Percentiles rank a stretch among this genome's conserved stretches.
These are phyloP conservation scores for Psilanteris sp. DNA, from an alignment of 1,140 invertebrate genomes.

Conservation along the genomic window DNA sequence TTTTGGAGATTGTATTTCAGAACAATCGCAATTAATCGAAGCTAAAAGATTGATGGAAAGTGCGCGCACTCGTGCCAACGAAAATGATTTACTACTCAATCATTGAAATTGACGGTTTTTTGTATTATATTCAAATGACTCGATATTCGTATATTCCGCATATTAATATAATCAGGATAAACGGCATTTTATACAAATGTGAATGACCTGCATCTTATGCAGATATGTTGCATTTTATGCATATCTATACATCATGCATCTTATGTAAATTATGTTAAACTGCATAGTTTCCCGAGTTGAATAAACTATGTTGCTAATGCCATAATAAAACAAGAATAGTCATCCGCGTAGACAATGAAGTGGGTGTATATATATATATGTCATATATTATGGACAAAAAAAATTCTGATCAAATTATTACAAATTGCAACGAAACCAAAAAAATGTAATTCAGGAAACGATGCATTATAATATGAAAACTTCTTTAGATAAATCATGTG, in stretches of 20 bases:
- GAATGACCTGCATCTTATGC: constrained; percentile 54
- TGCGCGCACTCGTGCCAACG: not conserved
- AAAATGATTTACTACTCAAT: constrained; percentile 1
- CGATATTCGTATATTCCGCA: constrained; percentile 1
- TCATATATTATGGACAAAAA: too few species aligned
- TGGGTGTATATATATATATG: too few species aligned
- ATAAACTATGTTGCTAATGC: constrained; percentile 7
- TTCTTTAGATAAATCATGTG: too few species aligned
- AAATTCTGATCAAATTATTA: too few species aligned
- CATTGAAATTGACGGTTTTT: not conserved
- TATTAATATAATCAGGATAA: constrained; percentile 10
- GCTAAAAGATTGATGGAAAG: too few species aligned
- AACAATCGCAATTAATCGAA: too few species aligned
- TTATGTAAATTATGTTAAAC: constrained; percentile 4
- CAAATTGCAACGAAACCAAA: too few species aligned
- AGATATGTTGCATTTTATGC: constrained; percentile 33
- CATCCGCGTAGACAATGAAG: too few species aligned
- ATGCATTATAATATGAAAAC: too few species aligned
- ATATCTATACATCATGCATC: constrained; percentile 26
- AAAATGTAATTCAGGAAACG: too few species aligned
- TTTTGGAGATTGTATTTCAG: too few species aligned
- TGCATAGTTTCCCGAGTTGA: constrained; percentile 5
- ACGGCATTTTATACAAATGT: constrained; percentile 36
- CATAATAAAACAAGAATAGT: not conserved
- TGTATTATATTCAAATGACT: not conserved